phyloP scores from a whole-genome alignment of 2,888 invertebrate species.

The Lepidonotus clava region DNA sequence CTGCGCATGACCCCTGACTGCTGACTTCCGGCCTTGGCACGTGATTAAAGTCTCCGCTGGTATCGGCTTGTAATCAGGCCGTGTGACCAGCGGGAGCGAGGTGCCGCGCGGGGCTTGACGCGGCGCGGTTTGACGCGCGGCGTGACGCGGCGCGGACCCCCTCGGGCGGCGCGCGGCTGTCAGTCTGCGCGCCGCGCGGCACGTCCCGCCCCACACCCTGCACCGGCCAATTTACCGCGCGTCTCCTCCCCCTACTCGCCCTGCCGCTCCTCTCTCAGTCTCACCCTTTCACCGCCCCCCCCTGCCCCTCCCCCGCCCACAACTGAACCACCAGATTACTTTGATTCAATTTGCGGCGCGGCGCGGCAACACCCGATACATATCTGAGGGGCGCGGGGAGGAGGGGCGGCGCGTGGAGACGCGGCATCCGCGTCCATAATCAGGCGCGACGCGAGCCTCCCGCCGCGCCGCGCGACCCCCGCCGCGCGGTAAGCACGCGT shows the following conservation, averaged over 20 bases:
- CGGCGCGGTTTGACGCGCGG: too few relatives aligned
- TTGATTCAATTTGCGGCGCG: constrained; percentile 45
- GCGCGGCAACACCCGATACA: constrained; percentile 34
- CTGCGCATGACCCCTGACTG: too few relatives aligned
- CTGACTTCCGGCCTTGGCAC: too few relatives aligned
- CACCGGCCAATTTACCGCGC: background rate
- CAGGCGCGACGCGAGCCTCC: constrained; percentile 29
- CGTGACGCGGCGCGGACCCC: too few relatives aligned
- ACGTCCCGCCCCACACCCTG: constrained; percentile 6
- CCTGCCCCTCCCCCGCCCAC: constrained; percentile 3
- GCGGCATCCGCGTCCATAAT: constrained; percentile 5
- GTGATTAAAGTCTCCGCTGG: constrained; percentile 9
- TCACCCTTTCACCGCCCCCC: too few relatives aligned
- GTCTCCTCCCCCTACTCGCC: too few relatives aligned
- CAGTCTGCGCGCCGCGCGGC: constrained; percentile 21
- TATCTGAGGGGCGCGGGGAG: background rate
- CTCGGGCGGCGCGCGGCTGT: background rate
- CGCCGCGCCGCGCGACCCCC: background rate
- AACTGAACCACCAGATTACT: constrained; percentile 52
- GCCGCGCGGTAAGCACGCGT: constrained; percentile 22
- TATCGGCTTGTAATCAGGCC: background rate
- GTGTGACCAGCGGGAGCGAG: constrained; percentile 20
- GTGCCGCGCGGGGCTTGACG: background rate
- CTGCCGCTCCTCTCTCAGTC: too few relatives aligned
- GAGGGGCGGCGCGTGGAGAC: background rate